Conservation (phyloP, 2,113 vertebrate genomes). For the Tinamus guttatus region DNA sequence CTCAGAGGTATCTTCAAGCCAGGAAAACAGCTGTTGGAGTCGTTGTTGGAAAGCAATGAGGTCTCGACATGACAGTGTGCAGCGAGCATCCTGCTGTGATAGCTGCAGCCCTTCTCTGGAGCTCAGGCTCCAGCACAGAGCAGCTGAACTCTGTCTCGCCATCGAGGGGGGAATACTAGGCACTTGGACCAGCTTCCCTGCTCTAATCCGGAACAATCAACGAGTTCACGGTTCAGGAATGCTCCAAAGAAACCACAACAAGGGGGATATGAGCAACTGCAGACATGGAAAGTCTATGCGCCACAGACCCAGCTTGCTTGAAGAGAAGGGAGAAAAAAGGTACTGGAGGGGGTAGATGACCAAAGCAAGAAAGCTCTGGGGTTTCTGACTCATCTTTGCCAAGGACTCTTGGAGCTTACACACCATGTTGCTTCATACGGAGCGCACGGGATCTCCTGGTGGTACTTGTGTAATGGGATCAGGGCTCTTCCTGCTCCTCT, state of each 20-base stretch:
- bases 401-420: neutral
- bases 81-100: neutral
- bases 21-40: conserved; percentile 39
- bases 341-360: neutral
- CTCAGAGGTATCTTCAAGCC: neutral
- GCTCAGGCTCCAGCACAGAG: neutral
- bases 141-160: neutral
- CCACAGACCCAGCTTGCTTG: neutral
- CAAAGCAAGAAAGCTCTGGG: neutral
- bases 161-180: neutral
- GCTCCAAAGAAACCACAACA: conserved; percentile 9
- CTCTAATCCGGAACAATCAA: neutral
- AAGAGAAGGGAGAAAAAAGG: neutral
- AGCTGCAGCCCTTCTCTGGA: neutral
- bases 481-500: neutral
- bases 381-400: neutral
- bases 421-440: neutral
- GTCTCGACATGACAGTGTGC: conserved; percentile 1
- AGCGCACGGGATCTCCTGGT: neutral
- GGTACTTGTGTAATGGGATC: neutral
- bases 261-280: neutral
- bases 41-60: conserved; percentile 1
- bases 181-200: neutral
- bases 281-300: neutral
- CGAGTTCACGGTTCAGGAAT: conserved; percentile 1